Conservation (phyloP, 2,888 invertebrate genomes). For the Lycocerus yunnanus region DNA sequence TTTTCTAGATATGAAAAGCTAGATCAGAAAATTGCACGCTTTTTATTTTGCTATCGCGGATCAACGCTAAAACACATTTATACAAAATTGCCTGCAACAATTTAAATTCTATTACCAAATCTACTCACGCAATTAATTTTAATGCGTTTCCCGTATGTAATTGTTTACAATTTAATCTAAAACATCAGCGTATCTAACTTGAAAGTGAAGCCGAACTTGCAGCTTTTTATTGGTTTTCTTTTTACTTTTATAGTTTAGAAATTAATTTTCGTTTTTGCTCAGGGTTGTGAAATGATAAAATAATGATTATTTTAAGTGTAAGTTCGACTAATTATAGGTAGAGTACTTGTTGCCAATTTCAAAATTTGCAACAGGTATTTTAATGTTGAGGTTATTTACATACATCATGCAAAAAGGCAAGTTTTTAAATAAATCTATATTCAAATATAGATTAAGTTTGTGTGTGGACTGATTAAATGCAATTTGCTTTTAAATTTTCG, state of each 20-base stretch:
- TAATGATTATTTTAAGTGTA: not conserved
- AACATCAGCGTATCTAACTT: not conserved
- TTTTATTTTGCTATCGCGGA: not conserved
- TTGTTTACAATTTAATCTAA: not conserved
- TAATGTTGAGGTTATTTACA: not conserved
- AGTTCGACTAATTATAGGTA: not conserved
- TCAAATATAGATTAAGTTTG: not conserved
- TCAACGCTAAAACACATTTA: not conserved
- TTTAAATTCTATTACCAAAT: not conserved
- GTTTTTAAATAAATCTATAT: not conserved
- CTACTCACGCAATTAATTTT: not conserved
- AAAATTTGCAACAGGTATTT: not conserved
- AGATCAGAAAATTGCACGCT: not conserved
- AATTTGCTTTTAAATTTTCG: not conserved
- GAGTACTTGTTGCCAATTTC: not conserved
- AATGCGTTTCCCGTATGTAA: not conserved
- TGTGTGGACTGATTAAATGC: not conserved
- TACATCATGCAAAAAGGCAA: not conserved
- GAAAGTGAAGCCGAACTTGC: not conserved
- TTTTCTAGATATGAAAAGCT: not conserved
- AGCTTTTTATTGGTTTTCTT: not conserved
- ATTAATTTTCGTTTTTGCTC: not conserved
- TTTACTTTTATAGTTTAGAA: not conserved
- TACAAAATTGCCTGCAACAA: not conserved
- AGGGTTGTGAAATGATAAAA: not conserved